Evolutionary conservation across 2,113 vertebrate genomes (phyloP).

Genomic region (Gambusia affinis): DNA sequence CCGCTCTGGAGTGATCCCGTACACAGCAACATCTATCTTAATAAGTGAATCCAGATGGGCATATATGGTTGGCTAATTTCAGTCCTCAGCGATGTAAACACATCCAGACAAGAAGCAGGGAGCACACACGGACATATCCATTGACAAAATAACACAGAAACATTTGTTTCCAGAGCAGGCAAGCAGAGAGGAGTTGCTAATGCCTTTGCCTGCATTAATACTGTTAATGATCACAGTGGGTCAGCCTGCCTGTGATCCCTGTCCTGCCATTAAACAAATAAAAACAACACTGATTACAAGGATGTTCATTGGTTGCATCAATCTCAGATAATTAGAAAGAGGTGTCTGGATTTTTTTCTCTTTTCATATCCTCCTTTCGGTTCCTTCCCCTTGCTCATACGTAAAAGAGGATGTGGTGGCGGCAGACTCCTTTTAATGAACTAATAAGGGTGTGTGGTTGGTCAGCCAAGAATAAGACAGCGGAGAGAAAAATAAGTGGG

Average conservation of each 20-base stretch:
- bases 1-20: conserved; percentile 1
- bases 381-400: conserved; percentile 43
- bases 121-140: conserved; percentile 11
- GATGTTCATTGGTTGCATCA: conserved; percentile 73
- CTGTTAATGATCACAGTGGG: conserved; percentile 76
- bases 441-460: conserved; percentile 71
- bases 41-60: conserved; percentile 39
- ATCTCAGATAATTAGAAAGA: conserved; percentile 74
- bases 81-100: conserved; percentile 44
- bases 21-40: conserved; percentile 25
- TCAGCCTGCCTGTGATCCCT: conserved; percentile 72
- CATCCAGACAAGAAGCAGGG: conserved; percentile 35
- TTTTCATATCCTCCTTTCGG: conserved; percentile 45
- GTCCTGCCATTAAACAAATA: conserved; percentile 77
- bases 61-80: conserved; percentile 38
- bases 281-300: conserved; percentile 79
- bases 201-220: conserved; percentile 65
- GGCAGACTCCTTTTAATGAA: conserved; percentile 67
- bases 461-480: conserved; percentile 70
- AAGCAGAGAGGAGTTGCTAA: conserved; percentile 41
- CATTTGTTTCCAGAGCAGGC: conserved; percentile 41
- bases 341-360: conserved; percentile 63
- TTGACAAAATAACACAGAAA: conserved; percentile 41
- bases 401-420: conserved; percentile 38
- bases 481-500: conserved; percentile 61